Base-by-base conservation (phyloP, 2,888 invertebrate genomes). In the Brenthis daphne region DNA sequence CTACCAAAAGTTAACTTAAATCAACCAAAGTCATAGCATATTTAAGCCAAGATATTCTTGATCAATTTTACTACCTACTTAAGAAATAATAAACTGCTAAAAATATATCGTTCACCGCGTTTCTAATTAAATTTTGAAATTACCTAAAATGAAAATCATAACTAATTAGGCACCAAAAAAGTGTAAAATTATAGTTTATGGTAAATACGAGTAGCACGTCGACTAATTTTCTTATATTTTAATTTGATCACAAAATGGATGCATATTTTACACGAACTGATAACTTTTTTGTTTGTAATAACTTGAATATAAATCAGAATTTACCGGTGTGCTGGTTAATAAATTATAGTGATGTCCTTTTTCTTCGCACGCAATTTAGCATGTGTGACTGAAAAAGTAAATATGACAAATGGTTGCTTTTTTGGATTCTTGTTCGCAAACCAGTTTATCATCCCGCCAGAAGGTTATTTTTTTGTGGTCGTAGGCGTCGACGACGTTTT, bases 361-460 rank as follows among this genome's bases (percentile, higher is more conserved):
- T 88, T 78, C 72, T 24, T 63, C 76, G 51, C 24, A 48, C 8
- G n/a, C 5, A 6, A 6, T 43, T 51, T 33, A 51, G 20, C 13
- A 16, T 1, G 81, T 71, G 74, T 2, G 79, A 83, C 68, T 64
- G 83, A 73, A 84, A 85, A 51, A 72, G 76, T 69, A 68, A 75
- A 81, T 55, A 48, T 76, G 85, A 90, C 74, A 82, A 82, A 89
- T 90, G 84, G 80, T 53, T 47, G 64, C 69, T 60, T 69, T 37
- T 69, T 74, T 67, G 56, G 67, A 71, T 70, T 77, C 75, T 72
- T 79, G 82, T 82, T 80, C 43, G 79, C 82, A 76, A 87, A 92
- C 90, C 90, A 87, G 92, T 92, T 91, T 89, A 87, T 92, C 90
- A 90, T 89, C 85, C 77, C 79, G 77, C 79, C 78, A 79, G 81